Base-by-base conservation (phyloP, 1,140 invertebrate species). In the Lerema accius region DNA sequence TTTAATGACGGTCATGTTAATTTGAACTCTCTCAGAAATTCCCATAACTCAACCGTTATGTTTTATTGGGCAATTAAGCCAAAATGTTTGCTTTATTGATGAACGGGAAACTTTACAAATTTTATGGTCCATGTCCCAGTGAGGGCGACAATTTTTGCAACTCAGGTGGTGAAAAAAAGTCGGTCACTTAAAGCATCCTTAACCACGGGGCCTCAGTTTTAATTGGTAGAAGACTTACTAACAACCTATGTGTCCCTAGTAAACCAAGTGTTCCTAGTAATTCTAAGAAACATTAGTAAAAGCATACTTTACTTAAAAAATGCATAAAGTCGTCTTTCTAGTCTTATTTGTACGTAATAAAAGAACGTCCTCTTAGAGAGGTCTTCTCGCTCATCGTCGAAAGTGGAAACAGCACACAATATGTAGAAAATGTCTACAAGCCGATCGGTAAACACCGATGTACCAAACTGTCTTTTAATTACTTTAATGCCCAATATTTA, bases 51-150 rank as follows among this genome's bases (percentile, higher is more conserved):
- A 1, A 39, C 39, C 40, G 51, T 56, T 56, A 56, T 56, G 23
- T 56, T 56, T 56, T 56, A 56, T 56, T 55, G 51, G 51, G 39
- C 39, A 55, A 55, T 55, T 28, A 43, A 42, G 51, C 39, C 51
- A 7, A 14, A 55, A 43, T 43, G 51, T 55, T 55, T 55, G 51
- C 39, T 55, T 55, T 55, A 55, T 55, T 32, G 51, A 55, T 55
- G 51, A 28, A 11, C 19, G 17, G 37, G 10, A 28, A 49, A 49
- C 11, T 49, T 49, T 26, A 26, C 45, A 11, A 19, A 15, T 49
- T 7, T 26, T 4, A 23, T 28, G n/a, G 46, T 13, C 13, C 13
- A 9, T 43, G 40, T 43, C 40, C 6, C 40, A 16, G 2, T 43
- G n/a, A 23, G 5, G 2, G 19, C 19, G 2, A 23, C 19, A 23